Evolutionary conservation across 2,113 vertebrate genomes (phyloP).

Genomic region (Lucifuga dentata): DNA sequence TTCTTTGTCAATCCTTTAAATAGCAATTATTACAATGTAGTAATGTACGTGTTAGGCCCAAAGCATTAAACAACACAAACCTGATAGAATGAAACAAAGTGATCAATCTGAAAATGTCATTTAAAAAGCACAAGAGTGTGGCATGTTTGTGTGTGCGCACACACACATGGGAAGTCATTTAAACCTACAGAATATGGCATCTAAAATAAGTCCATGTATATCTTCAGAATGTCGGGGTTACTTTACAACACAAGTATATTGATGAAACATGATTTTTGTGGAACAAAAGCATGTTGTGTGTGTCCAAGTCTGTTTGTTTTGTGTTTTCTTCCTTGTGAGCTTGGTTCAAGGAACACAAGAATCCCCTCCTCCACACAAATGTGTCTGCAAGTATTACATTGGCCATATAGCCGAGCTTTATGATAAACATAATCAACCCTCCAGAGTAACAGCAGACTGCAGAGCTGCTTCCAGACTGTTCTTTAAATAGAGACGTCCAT

Average conservation of each 20-base stretch:
- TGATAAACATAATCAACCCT: constrained; percentile 33
- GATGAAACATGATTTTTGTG: background rate
- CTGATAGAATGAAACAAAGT: too few relatives aligned
- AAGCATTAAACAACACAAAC: too few relatives aligned
- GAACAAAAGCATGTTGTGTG: background rate
- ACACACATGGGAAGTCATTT: constrained; percentile 29
- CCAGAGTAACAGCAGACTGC: constrained; percentile 20
- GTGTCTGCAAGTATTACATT: constrained; percentile 5
- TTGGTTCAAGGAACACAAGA: constrained; percentile 24
- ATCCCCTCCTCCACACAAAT: constrained; percentile 33
- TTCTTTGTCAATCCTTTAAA: too few relatives aligned
- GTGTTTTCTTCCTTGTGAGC: background rate
- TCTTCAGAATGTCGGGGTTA: background rate
- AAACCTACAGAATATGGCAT: background rate
- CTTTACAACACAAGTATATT: constrained; percentile 7
- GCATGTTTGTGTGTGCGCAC: background rate
- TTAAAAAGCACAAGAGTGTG: background rate
- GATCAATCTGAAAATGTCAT: too few relatives aligned
- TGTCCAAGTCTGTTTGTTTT: background rate
- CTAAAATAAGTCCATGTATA: constrained; percentile 7
- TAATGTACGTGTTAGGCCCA: too few relatives aligned
- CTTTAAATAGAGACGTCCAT: constrained; percentile 50
- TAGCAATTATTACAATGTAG: too few relatives aligned
- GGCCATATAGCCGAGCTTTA: constrained; percentile 25
- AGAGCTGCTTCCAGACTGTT: constrained; percentile 32